These are phyloP conservation scores for Oscheius sp. DNA, from an alignment of 1,140 invertebrate genomes.

Conservation along the genomic window DNA sequence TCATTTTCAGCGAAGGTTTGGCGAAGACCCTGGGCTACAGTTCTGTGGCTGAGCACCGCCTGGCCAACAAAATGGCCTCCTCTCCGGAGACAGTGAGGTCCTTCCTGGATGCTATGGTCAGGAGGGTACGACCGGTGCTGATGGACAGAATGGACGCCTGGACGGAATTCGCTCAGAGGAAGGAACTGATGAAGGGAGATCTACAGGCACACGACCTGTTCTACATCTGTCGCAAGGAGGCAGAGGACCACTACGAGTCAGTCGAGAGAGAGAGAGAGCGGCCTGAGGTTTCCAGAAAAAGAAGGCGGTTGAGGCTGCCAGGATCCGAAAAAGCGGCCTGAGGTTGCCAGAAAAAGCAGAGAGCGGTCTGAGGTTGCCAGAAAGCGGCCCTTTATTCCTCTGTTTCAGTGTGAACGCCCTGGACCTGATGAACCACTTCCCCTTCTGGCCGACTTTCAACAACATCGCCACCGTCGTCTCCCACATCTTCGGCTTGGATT, in stretches of 20 bases:
- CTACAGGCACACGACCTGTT: conserved; percentile 53
- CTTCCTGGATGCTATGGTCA: conserved; percentile 50
- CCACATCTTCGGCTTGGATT: conserved; percentile 49
- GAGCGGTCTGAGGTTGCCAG: no score
- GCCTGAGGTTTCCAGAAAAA: no score
- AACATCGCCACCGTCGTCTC: conserved; percentile 42
- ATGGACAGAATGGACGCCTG: conserved; percentile 56
- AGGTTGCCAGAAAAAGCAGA: no score
- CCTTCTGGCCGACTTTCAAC: conserved; percentile 58
- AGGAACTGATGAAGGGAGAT: conserved; percentile 47
- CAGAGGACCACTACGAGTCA: conserved; percentile 54
- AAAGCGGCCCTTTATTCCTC: no score
- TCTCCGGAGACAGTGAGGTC: conserved; percentile 56
- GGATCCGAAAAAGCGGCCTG: no score
- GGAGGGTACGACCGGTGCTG: conserved; percentile 54
- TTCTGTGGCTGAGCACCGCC: conserved; percentile 53
- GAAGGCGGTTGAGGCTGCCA: no score
- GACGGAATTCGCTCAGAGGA: conserved; percentile 44
- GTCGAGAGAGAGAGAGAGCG: no score
- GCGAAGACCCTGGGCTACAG: conserved; percentile 56
- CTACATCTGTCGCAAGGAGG: conserved; percentile 56
- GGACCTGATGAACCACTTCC: conserved; percentile 59
- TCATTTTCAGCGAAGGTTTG: conserved; percentile 51
- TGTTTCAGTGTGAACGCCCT: conserved; percentile 53
- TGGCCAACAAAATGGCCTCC: conserved; percentile 60